Percentiles rank a stretch among this genome's conserved stretches.
Conservation (phyloP, 2,113 vertebrate species). For the Mustela nigripes region DNA sequence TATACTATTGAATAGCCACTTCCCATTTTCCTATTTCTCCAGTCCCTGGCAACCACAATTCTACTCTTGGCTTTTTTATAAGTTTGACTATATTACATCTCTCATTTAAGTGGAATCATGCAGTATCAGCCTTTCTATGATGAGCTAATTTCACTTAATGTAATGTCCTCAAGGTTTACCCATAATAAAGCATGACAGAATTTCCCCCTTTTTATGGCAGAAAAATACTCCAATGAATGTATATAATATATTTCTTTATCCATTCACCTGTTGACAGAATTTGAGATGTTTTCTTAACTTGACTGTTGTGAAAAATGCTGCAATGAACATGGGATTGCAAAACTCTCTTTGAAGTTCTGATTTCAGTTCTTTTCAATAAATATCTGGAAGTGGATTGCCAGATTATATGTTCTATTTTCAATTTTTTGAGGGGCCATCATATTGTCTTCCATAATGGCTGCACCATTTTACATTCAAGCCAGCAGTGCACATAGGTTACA, state of each 20-base stretch:
- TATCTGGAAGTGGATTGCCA: background rate
- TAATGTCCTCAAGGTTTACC: background rate
- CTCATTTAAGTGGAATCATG: background rate
- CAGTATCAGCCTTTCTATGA: background rate
- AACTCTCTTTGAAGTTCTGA: background rate
- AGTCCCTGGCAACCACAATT: too few relatives aligned
- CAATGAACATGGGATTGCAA: background rate
- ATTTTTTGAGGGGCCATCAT: background rate
- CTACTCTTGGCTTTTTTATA: background rate
- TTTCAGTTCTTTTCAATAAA: background rate
- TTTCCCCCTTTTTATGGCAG: background rate
- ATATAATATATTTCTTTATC: background rate
- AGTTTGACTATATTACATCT: background rate
- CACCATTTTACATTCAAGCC: background rate
- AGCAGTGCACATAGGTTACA: background rate
- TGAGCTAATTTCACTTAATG: background rate
- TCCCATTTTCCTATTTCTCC: background rate
- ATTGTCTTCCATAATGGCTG: background rate
- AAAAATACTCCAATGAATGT: background rate
- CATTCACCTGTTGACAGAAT: background rate
- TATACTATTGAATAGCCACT: background rate
- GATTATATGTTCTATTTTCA: background rate
- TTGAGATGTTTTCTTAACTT: background rate
- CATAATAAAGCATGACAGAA: background rate
- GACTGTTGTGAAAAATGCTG: background rate